A percentile compares a stretch with the other conserved stretches of the same genome.
Conservation (phyloP, 2,797 vertebrate species). For the Diplodus puntazzo region DNA sequence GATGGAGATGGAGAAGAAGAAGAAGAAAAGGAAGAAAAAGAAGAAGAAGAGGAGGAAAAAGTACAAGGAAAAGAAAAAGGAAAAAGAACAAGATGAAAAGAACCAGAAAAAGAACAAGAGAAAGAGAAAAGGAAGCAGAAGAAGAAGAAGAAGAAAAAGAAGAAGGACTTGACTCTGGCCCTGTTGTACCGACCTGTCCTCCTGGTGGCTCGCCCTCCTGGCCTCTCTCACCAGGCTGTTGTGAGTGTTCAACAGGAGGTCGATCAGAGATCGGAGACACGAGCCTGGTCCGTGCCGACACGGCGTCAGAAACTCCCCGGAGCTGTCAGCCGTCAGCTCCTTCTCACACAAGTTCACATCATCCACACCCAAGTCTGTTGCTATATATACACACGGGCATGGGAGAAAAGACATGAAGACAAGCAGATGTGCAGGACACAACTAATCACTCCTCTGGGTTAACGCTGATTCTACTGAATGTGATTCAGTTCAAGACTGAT, state of each 20-base stretch:
- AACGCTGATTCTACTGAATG: neutral
- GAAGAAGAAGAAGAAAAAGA: too few species aligned
- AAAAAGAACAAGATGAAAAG: too few species aligned
- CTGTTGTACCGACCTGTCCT: conserved; percentile 70
- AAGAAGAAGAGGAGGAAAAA: too few species aligned
- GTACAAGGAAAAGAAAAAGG: too few species aligned
- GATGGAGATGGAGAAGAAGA: too few species aligned
- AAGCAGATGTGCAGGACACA: neutral
- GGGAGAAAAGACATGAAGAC: neutral
- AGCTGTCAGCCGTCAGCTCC: conserved; percentile 77
- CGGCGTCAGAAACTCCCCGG: conserved; percentile 74
- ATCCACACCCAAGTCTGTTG: conserved; percentile 63
- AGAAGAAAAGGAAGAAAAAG: too few species aligned
- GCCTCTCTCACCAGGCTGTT: conserved; percentile 81
- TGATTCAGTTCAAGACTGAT: neutral
- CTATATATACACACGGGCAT: conserved; percentile 13
- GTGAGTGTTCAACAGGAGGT: conserved; percentile 80
- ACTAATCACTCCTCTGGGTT: neutral
- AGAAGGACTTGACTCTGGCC: neutral
- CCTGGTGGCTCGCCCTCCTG: conserved; percentile 49
- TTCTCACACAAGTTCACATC: conserved; percentile 60
- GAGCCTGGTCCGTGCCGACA: conserved; percentile 79
- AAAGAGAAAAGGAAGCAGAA: too few species aligned
- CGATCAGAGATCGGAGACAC: conserved; percentile 75
- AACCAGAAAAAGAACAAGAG: too few species aligned